Evolutionary conservation across 2,113 vertebrate genomes (phyloP).

Genomic region (Oreotrochilus melanogaster): DNA sequence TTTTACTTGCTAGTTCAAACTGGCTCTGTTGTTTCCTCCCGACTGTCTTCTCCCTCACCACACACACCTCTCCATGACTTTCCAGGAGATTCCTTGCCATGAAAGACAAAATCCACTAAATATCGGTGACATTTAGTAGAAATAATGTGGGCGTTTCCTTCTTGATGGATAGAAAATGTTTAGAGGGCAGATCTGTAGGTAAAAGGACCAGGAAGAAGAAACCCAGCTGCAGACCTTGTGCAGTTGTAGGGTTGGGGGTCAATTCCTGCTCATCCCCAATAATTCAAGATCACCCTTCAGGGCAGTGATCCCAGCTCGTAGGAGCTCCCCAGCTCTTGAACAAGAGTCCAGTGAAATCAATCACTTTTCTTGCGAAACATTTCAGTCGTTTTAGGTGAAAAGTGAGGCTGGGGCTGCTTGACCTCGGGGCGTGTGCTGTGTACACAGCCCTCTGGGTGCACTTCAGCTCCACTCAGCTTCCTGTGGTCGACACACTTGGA

Average conservation of each 20-base stretch:
- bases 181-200: background rate
- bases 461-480: background rate
- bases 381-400: background rate
- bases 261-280: accelerated
- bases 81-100: background rate
- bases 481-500: accelerated
- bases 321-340: background rate
- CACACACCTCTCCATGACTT: background rate
- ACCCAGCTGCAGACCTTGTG: accelerated
- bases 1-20: background rate
- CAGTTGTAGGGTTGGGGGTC: accelerated
- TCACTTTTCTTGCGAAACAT: background rate
- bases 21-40: background rate
- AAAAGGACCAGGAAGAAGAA: background rate
- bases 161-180: background rate
- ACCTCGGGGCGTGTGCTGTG: accelerated
- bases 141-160: background rate
- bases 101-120: background rate
- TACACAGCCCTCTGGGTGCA: background rate
- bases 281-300: accelerated
- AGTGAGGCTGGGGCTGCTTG: accelerated
- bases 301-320: accelerated
- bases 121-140: background rate
- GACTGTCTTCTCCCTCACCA: background rate
- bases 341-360: background rate